phyloP scores from a whole-genome alignment of 2,888 invertebrate genomes.

The Epistrophe eligans region DNA sequence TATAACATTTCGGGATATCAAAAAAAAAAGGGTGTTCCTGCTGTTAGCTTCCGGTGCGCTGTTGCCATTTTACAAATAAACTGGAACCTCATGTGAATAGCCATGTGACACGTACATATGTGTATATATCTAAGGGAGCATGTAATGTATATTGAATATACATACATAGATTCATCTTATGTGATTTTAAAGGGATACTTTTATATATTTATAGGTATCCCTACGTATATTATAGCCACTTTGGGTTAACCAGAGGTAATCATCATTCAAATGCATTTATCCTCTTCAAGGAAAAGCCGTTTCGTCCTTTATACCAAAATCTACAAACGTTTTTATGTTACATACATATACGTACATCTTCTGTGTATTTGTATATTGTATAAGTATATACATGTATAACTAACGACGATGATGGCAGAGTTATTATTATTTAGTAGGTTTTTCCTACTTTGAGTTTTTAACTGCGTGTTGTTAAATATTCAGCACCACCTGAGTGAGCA shows the following conservation, averaged over 20 bases:
- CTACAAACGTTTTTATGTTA: not conserved
- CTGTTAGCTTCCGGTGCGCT: not conserved
- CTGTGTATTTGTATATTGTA: not conserved
- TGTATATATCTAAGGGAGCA: too few relatives aligned
- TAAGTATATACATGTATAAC: not conserved
- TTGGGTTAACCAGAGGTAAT: not conserved
- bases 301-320: not conserved
- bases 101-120: not conserved
- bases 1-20: not conserved
- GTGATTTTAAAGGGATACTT: slow-evolving; percentile 1
- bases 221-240: not conserved
- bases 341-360: not conserved
- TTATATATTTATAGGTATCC: not conserved
- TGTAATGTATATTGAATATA: too few relatives aligned
- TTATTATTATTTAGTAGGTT: slow-evolving; percentile 17
- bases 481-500: slow-evolving; percentile 13
- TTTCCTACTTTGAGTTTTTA: not conserved
- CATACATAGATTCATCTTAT: not conserved
- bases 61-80: not conserved
- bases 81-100: not conserved
- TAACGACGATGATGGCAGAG: not conserved
- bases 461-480: slow-evolving; percentile 16
- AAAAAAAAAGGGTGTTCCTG: not conserved
- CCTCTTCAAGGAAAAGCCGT: not conserved
- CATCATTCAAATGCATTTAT: slow-evolving; percentile 12